phyloP scores from a whole-genome alignment of 2,797 vertebrate species.

The Fistularia commersonii region DNA sequence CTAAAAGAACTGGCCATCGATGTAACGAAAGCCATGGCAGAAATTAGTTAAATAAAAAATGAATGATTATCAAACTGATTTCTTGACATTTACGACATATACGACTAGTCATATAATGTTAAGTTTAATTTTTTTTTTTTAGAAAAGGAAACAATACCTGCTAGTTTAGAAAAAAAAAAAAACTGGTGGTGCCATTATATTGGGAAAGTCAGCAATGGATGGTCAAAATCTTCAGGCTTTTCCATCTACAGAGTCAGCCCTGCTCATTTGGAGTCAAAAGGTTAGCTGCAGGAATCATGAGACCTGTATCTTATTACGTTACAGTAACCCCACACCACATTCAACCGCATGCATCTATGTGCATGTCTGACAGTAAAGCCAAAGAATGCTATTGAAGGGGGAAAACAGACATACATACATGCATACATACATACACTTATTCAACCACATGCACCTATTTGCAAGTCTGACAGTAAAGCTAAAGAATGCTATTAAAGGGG shows the following conservation, averaged over 20 bases:
- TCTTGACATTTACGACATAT: too few relatives aligned
- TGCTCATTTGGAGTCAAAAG: conserved; percentile 44
- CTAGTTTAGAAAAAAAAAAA: too few relatives aligned
- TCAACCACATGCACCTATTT: conserved; percentile 3
- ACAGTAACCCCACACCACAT: conserved; percentile 7
- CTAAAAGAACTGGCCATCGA: conserved; percentile 15
- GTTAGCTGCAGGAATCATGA: conserved; percentile 45
- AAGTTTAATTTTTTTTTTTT: too few relatives aligned
- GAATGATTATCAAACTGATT: too few relatives aligned
- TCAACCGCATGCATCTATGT: conserved; percentile 3
- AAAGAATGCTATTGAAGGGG: conserved; percentile 29
- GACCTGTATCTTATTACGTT: conserved; percentile 45
- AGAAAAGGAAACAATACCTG: background rate
- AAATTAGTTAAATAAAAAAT: too few relatives aligned
- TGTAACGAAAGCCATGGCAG: conserved; percentile 5
- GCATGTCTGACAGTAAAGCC: conserved; percentile 15
- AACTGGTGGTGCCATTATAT: too few relatives aligned
- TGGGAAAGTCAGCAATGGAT: background rate
- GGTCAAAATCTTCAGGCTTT: conserved; percentile 33
- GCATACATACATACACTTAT: background rate
- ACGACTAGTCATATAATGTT: too few relatives aligned
- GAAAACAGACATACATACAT: conserved; percentile 5
- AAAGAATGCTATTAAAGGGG: conserved; percentile 29
- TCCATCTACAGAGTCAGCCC: conserved; percentile 43
- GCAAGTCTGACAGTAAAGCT: conserved; percentile 15